Evolutionary conservation across 2,113 vertebrate species (phyloP).

Genomic region (Xyliphius kryptos): DNA sequence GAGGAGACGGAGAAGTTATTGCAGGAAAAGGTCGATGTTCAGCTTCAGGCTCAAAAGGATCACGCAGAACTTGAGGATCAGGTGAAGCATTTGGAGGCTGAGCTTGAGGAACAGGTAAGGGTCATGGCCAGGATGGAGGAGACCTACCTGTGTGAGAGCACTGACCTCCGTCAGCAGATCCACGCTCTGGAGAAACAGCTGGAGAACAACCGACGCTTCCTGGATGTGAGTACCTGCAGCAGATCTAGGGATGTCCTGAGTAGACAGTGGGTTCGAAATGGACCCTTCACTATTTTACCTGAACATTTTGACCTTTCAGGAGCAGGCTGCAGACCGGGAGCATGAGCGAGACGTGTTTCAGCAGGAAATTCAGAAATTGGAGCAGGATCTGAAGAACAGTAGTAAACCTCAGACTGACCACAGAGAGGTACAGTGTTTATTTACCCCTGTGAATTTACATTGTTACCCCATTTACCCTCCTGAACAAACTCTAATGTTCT

Average conservation of each 20-base stretch:
- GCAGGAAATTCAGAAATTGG: constrained; percentile 89
- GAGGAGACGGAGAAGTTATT: constrained; percentile 95
- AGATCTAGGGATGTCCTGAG: no score
- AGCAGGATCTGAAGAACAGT: constrained; percentile 80
- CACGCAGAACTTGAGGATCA: constrained; percentile 79
- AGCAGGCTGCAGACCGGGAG: constrained; percentile 90
- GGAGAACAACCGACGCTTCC: constrained; percentile 90
- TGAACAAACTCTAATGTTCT: no score
- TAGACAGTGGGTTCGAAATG: no score
- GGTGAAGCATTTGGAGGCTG: constrained; percentile 84
- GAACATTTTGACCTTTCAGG: constrained; percentile 57
- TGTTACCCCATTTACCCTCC: no score
- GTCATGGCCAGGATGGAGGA: constrained; percentile 79
- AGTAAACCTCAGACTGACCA: constrained; percentile 48
- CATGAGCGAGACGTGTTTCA: constrained; percentile 97
- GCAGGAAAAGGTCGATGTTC: constrained; percentile 94
- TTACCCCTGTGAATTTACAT: no score
- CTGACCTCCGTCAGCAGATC: constrained; percentile 85
- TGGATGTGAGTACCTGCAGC: constrained; percentile 89
- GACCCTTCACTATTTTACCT: neutral
- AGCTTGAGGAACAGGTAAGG: constrained; percentile 90
- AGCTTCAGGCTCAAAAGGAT: constrained; percentile 92
- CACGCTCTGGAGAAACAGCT: constrained; percentile 92
- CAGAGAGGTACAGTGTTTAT: no score
- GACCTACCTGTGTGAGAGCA: constrained; percentile 68